Percentiles rank a stretch among this genome's conserved stretches.
phyloP scores from a whole-genome alignment of 2,888 invertebrate species.

The Sarcophaga variegata region DNA sequence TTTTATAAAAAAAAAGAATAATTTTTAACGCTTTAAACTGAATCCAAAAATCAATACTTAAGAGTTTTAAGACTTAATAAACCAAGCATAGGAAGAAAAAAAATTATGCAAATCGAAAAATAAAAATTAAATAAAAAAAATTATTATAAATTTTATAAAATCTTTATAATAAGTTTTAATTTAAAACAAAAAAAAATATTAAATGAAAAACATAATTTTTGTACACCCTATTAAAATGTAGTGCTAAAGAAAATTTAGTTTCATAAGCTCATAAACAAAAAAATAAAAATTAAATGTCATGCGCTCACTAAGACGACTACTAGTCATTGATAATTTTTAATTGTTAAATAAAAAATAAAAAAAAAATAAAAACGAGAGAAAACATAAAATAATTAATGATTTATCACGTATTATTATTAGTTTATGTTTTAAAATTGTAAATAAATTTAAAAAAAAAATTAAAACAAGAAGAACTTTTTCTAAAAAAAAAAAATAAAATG shows the following conservation, averaged over 20 bases:
- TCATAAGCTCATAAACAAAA: constrained; percentile 22
- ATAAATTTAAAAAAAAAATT: background rate
- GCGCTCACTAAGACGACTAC: constrained; percentile 32
- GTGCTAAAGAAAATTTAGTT: constrained; percentile 29
- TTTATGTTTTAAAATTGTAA: too few relatives aligned
- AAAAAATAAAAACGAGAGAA: too few relatives aligned
- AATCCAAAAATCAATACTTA: constrained; percentile 70
- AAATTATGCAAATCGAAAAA: constrained; percentile 33
- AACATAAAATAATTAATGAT: too few relatives aligned
- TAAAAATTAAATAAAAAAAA: background rate
- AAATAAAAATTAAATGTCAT: constrained; percentile 7
- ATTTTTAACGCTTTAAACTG: constrained; percentile 62
- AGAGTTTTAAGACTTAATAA: constrained; percentile 70
- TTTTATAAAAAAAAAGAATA: constrained; percentile 30
- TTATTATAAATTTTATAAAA: constrained; percentile 42
- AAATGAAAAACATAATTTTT: constrained; percentile 35
- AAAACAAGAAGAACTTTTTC: constrained; percentile 3
- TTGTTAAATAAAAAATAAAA: too few relatives aligned
- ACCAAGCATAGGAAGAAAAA: background rate
- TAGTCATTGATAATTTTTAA: constrained; percentile 55
- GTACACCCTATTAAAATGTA: constrained; percentile 45
- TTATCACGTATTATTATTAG: too few relatives aligned
- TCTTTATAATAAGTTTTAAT: constrained; percentile 53
- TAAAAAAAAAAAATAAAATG: constrained; percentile 3
- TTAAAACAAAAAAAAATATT: constrained; percentile 14